Percentiles rank a stretch among this genome's conserved stretches.
Conservation (phyloP, 2,113 vertebrate species). For the Pleuronectes platessa region DNA sequence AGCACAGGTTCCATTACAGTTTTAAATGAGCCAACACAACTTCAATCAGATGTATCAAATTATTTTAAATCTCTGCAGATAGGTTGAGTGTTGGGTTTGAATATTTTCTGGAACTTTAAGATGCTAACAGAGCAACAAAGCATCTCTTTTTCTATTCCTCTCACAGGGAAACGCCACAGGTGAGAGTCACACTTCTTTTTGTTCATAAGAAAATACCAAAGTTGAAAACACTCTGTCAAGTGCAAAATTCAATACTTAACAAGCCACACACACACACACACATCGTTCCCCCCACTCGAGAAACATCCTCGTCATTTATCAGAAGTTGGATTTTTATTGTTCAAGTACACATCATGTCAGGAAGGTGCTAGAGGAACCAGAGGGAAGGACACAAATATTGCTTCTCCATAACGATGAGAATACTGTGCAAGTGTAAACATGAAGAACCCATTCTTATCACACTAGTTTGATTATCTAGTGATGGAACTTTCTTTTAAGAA, state of each 20-base stretch:
- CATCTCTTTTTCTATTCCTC: slow-evolving; percentile 6
- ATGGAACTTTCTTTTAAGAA: slow-evolving; percentile 18
- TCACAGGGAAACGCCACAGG: slow-evolving; percentile 53
- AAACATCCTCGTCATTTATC: slow-evolving; percentile 15
- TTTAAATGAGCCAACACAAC: not conserved
- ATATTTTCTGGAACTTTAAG: not conserved
- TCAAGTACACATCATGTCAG: slow-evolving; percentile 39
- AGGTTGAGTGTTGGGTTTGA: not conserved
- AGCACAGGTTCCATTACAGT: not conserved
- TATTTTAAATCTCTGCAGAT: not conserved
- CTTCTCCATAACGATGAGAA: slow-evolving; percentile 56
- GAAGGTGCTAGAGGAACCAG: slow-evolving; percentile 44
- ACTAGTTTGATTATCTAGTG: slow-evolving; percentile 36
- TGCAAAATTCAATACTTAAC: slow-evolving; percentile 61
- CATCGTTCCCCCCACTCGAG: slow-evolving; percentile 3
- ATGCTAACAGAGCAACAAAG: slow-evolving; percentile 28
- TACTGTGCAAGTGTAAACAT: slow-evolving; percentile 71
- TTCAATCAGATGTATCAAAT: slow-evolving; percentile 4
- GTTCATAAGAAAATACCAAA: slow-evolving; percentile 70
- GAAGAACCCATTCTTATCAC: slow-evolving; percentile 26
- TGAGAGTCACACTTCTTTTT: slow-evolving; percentile 48
- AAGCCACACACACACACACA: slow-evolving; percentile 27
- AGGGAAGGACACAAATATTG: slow-evolving; percentile 63
- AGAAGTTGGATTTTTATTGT: slow-evolving; percentile 23
- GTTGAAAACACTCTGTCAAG: slow-evolving; percentile 50